Percentiles rank a stretch among this genome's conserved stretches.
Conservation (phyloP, 1,140 invertebrate species). For the Drosophila suzukii region DNA sequence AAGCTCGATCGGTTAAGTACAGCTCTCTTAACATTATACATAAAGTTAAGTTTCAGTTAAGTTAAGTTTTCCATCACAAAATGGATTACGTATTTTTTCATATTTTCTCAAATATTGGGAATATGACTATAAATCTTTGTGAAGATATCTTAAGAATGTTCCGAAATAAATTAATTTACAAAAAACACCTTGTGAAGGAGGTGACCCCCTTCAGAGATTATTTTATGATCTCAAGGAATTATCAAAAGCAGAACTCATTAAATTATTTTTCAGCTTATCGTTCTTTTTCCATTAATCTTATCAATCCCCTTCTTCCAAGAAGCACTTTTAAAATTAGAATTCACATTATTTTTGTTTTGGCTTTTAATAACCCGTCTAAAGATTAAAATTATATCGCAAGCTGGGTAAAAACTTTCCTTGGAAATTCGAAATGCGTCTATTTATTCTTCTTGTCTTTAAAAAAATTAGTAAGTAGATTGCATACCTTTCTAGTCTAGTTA, state of each 20-base stretch:
- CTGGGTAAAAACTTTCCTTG: conserved; percentile 2
- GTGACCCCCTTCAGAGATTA: background rate
- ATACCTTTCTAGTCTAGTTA: background rate
- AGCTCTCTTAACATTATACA: no score
- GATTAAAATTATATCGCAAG: background rate
- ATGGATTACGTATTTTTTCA: no score
- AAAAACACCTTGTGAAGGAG: no score
- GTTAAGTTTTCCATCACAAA: no score
- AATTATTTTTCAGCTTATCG: background rate
- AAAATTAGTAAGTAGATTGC: background rate
- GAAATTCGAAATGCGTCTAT: background rate
- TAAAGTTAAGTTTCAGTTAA: no score
- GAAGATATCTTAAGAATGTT: no score
- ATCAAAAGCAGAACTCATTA: background rate
- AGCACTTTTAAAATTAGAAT: conserved; percentile 9
- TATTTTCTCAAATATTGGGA: no score
- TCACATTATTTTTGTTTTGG: background rate
- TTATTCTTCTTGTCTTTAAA: background rate
- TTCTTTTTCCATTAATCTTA: background rate
- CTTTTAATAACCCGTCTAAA: background rate
- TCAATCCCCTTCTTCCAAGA: conserved; percentile 9
- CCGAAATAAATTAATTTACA: no score
- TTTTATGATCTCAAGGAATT: background rate
- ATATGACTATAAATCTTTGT: no score
- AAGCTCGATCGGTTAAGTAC: no score